Conservation (phyloP, 2,888 invertebrate species). For the Eurytoma adleriae region DNA sequence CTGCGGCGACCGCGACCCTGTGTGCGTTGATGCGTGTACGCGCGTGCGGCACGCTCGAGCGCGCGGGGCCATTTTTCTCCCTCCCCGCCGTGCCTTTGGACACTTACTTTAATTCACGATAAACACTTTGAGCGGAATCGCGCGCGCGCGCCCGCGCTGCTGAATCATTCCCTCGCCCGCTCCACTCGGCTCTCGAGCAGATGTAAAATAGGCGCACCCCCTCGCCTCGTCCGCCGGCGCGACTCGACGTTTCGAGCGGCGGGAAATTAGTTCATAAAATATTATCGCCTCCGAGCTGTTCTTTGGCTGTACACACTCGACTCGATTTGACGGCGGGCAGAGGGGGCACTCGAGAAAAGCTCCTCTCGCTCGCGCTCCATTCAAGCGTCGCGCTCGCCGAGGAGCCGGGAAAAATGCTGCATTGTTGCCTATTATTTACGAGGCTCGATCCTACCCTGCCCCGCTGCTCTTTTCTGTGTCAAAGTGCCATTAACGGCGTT, state of each 20-base stretch:
- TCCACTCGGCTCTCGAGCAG: neutral
- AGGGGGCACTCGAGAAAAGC: no score
- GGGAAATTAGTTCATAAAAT: slow-evolving; percentile 13
- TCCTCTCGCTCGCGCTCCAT: no score
- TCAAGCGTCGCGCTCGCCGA: no score
- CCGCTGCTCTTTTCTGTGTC: no score
- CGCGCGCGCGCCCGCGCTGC: slow-evolving; percentile 6
- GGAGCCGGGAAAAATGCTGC: no score
- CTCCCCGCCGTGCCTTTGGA: neutral
- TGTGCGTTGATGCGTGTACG: slow-evolving; percentile 23
- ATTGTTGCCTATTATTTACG: no score
- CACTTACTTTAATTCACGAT: slow-evolving; percentile 43
- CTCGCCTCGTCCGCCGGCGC: neutral
- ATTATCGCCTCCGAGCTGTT: neutral
- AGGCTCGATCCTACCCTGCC: no score
- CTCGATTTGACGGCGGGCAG: no score
- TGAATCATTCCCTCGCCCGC: neutral
- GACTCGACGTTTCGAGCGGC: neutral
- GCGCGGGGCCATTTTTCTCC: slow-evolving; percentile 10
- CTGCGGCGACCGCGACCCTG: neutral
- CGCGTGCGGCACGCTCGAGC: neutral
- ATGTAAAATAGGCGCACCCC: slow-evolving; percentile 7
- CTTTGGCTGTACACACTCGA: neutral
- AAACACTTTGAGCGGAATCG: slow-evolving; percentile 32
- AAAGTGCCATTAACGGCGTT: no score